A percentile compares a stretch with the other conserved stretches of the same genome.
Conservation (phyloP, 2,888 invertebrate species). For the Elegia similella region DNA sequence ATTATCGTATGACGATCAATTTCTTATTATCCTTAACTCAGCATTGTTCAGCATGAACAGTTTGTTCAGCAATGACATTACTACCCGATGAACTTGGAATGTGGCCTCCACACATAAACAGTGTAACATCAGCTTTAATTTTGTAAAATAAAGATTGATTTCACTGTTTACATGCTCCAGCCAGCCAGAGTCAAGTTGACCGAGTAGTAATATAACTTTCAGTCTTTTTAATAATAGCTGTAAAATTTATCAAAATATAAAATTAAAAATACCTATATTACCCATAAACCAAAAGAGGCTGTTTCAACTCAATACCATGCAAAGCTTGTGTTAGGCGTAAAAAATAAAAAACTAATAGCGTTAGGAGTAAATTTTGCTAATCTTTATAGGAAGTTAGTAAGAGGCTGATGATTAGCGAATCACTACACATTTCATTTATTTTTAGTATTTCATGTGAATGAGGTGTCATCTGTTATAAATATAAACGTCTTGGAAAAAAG, state of each 20-base stretch:
- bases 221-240: not conserved
- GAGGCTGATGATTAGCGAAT: not conserved
- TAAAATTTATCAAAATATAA: not conserved
- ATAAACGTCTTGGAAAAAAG: not conserved
- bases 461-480: not conserved
- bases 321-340: conserved; percentile 47
- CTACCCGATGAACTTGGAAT: no score
- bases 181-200: no score
- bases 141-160: no score
- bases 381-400: conserved; percentile 3
- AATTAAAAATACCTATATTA: conserved; percentile 27
- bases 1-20: no score
- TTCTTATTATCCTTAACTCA: no score
- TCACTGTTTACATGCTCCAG: no score
- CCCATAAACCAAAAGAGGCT: conserved; percentile 78
- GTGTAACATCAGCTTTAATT: no score
- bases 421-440: not conserved
- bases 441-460: not conserved
- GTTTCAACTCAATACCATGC: conserved; percentile 73
- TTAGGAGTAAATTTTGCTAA: conserved; percentile 28
- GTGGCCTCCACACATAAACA: no score
- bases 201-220: not conserved
- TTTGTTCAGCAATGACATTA: no score
- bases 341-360: conserved; percentile 26
- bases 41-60: no score